Evolutionary conservation across 2,888 invertebrate species (phyloP).

Genomic region (Conops quadrifasciatus): DNA sequence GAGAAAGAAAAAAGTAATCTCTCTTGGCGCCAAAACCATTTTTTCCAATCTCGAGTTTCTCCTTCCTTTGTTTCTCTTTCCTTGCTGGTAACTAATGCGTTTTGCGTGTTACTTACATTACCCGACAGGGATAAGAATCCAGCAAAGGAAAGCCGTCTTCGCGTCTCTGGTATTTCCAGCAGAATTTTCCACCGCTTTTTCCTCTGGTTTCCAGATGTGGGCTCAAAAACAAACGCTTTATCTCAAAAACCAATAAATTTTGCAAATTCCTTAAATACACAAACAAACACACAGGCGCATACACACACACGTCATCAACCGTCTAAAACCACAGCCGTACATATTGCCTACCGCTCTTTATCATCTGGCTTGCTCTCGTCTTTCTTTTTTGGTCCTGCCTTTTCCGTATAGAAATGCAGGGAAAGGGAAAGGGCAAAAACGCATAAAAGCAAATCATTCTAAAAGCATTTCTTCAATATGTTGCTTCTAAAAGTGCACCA

Average conservation of each 20-base stretch:
- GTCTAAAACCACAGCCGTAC: slow-evolving; percentile 7
- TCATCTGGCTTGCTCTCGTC: neutral
- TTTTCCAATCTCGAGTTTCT: too few species aligned
- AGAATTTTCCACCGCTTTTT: too few species aligned
- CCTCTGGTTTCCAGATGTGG: too few species aligned
- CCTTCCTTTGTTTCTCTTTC: too few species aligned
- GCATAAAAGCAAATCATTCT: slow-evolving; percentile 38
- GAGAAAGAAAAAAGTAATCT: too few species aligned
- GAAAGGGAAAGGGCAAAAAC: slow-evolving; percentile 6
- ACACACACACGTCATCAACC: too few species aligned
- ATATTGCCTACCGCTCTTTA: slow-evolving; percentile 6
- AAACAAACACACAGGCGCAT: neutral
- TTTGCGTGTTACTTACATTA: slow-evolving; percentile 22
- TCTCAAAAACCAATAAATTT: too few species aligned
- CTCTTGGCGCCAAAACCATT: too few species aligned
- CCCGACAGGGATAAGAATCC: neutral
- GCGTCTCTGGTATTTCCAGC: too few species aligned
- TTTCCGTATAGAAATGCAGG: neutral
- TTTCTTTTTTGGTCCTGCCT: neutral
- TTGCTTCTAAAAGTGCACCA: slow-evolving; percentile 28
- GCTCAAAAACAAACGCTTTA: too few species aligned
- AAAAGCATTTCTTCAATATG: slow-evolving; percentile 40
- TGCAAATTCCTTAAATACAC: neutral
- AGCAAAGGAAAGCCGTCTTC: neutral
- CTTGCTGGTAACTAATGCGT: slow-evolving; percentile 24